These are phyloP conservation scores for Enteromius fasciolatus DNA, from an alignment of 2,797 vertebrate species.

Conservation along the genomic window DNA sequence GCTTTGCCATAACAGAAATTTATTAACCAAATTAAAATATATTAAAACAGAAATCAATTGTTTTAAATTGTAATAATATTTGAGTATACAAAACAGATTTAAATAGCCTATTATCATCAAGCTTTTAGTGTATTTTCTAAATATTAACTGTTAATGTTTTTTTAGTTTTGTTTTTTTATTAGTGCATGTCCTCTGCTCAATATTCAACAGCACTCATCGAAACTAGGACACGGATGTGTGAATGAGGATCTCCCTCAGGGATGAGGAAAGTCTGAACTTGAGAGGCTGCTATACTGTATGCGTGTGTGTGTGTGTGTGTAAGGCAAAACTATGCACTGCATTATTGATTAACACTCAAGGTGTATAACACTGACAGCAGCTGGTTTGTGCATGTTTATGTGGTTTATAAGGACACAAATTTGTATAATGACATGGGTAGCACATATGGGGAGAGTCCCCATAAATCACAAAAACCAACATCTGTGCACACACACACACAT, in stretches of 20 bases:
- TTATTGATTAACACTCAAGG: constrained; percentile 34
- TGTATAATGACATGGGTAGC: too few relatives aligned
- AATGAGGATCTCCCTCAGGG: not conserved
- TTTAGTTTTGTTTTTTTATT: too few relatives aligned
- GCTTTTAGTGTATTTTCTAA: not conserved
- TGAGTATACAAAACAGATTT: not conserved
- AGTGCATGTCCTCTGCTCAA: not conserved
- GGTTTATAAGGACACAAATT: too few relatives aligned
- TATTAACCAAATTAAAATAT: not conserved
- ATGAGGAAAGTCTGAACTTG: constrained; percentile 14
- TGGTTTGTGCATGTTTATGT: constrained; percentile 6
- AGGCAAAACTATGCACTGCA: constrained; percentile 33
- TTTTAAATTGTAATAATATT: not conserved
- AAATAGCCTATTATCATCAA: not conserved
- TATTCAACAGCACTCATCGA: not conserved
- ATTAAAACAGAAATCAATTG: not conserved
- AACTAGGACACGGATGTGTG: constrained; percentile 16
- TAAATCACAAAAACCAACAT: too few relatives aligned
- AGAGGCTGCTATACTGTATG: not conserved
- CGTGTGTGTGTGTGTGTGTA: not conserved
- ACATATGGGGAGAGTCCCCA: too few relatives aligned
- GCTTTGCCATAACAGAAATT: not conserved
- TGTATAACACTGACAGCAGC: constrained; percentile 30
- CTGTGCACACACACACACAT: not conserved
- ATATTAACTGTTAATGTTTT: not conserved